Conservation (phyloP, 1,140 invertebrate genomes). For the Drosophila cardini region DNA sequence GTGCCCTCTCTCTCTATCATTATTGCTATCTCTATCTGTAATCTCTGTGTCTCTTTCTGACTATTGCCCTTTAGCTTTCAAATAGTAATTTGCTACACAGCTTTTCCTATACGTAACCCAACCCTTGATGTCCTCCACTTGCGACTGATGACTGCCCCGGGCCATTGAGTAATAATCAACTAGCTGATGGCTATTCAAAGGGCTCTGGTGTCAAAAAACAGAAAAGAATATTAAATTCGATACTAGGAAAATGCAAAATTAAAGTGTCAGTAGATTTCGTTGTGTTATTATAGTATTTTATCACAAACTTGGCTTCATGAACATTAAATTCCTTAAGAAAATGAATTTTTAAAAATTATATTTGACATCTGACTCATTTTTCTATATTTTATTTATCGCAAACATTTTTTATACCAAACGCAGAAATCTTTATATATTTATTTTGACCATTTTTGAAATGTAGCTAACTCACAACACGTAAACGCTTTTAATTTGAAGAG, state of each 20-base stretch:
- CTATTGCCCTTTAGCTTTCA: constrained; percentile 48
- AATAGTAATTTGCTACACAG: constrained; percentile 50
- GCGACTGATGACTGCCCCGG: constrained; percentile 18
- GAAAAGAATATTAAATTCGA: constrained; percentile 17
- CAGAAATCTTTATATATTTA: too few species aligned
- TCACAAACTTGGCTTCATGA: too few species aligned
- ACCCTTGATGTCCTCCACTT: background rate
- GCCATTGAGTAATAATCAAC: constrained; percentile 37
- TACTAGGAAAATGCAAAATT: background rate
- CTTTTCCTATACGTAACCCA: constrained; percentile 12
- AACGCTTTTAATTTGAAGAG: too few species aligned
- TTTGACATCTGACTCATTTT: too few species aligned
- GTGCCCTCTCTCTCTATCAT: background rate
- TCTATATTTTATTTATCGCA: too few species aligned
- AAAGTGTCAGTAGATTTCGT: background rate
- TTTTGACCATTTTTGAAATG: too few species aligned
- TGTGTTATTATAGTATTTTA: too few species aligned
- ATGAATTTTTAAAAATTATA: too few species aligned
- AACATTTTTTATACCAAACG: too few species aligned
- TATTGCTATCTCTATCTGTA: background rate
- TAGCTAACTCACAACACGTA: too few species aligned
- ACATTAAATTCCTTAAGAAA: too few species aligned
- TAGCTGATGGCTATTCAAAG: constrained; percentile 12
- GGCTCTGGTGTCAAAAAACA: background rate
- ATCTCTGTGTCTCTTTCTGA: background rate